phyloP scores from a whole-genome alignment of 2,113 vertebrate species.

The Carassius carassius region DNA sequence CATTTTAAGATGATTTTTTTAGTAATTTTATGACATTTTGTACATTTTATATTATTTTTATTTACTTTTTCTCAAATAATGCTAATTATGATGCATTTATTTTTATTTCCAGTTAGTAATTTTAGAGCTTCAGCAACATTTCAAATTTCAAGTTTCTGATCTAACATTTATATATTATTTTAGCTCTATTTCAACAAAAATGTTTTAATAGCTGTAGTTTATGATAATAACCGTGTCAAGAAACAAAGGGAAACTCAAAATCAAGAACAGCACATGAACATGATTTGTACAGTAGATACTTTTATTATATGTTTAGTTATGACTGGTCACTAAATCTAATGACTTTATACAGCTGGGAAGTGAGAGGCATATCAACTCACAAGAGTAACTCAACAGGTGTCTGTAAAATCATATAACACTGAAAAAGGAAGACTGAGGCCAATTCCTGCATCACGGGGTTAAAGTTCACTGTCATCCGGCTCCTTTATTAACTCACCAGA shows the following conservation, averaged over 20 bases:
- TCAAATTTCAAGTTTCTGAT: neutral
- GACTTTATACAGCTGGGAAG: constrained; percentile 69
- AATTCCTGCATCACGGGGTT: neutral
- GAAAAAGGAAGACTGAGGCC: constrained; percentile 32
- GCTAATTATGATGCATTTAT: neutral
- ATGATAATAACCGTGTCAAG: neutral
- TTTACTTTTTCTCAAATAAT: neutral
- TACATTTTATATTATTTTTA: too few species aligned
- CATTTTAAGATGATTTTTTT: neutral
- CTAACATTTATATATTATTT: neutral
- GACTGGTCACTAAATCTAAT: constrained; percentile 78
- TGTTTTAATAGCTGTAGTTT: neutral
- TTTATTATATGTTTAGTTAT: constrained; percentile 78
- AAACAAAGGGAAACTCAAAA: neutral
- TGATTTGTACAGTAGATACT: constrained; percentile 64
- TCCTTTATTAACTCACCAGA: neutral
- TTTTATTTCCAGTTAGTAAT: too few species aligned
- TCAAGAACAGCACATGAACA: constrained; percentile 24
- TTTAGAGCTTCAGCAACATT: too few species aligned
- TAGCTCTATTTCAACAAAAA: neutral
- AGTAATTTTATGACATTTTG: neutral
- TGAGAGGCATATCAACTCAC: constrained; percentile 59
- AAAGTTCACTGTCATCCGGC: constrained; percentile 3
- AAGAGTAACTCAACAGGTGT: constrained; percentile 6
- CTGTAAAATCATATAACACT: constrained; percentile 26